These are phyloP conservation scores for Margaritifera margaritifera DNA, from an alignment of 2,888 invertebrate genomes.

Conservation along the genomic window DNA sequence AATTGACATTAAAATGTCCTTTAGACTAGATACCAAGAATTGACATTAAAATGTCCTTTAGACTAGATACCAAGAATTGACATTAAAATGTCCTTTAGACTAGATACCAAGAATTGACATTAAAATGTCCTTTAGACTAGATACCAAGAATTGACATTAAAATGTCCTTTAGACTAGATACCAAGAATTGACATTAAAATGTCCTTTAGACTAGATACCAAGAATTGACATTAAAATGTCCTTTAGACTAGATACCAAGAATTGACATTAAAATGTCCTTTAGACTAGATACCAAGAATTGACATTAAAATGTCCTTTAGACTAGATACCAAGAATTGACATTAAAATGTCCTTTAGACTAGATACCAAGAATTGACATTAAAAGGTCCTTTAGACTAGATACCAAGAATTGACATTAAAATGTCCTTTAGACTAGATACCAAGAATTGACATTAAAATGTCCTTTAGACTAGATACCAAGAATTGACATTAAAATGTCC, in stretches of 20 bases:
- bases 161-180: constrained; percentile 79
- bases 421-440: constrained; percentile 79
- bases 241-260: constrained; percentile 83
- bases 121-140: constrained; percentile 75
- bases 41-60: constrained; percentile 53
- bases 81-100: constrained; percentile 73
- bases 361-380: too few relatives aligned
- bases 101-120: too few relatives aligned
- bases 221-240: too few relatives aligned
- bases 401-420: too few relatives aligned
- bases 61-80: too few relatives aligned
- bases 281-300: constrained; percentile 86
- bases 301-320: constrained; percentile 51
- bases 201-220: constrained; percentile 80
- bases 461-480: constrained; percentile 81
- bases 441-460: too few relatives aligned
- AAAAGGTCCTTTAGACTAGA: constrained; percentile 75
- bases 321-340: too few relatives aligned
- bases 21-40: constrained; percentile 85
- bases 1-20: constrained; percentile 10
- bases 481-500: too few relatives aligned
- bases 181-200: too few relatives aligned
- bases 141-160: too few relatives aligned
- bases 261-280: constrained; percentile 42
- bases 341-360: constrained; percentile 73